Base-by-base conservation (phyloP, 2,888 invertebrate species). In the Drosophila dives region DNA sequence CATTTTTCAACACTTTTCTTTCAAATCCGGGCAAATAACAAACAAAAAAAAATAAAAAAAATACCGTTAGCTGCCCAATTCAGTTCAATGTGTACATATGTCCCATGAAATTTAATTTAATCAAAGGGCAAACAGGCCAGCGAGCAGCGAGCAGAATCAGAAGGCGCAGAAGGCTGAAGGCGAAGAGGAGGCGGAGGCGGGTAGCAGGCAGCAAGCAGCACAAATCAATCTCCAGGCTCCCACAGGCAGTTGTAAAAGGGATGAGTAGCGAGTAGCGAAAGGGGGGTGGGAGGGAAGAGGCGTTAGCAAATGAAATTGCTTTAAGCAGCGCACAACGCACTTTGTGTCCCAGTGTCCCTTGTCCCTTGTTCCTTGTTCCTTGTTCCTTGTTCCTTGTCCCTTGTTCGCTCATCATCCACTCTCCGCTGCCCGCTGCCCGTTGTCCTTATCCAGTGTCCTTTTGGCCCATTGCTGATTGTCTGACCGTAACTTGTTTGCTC, bases 91-190 rank as follows among this genome's bases (percentile, higher is more conserved):
- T 87, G 87, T 86, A 80, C 86, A 86, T 86, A 89, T 89, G 86
- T 86, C 83, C 86, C 83, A 77, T 90, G 85, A 90, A 91, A 90
- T 91, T 90, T 90, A 91, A 91, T 91, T 91, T 91, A 92, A 91
- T 91, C 90, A 91, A 90, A 90, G 81, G 91, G 76, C 91, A 83
- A 88, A 84, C 87, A 85, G 85, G 84, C 62, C 86, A 77, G 34
- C 48, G 45, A 29, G 49, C 48, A 58, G 61, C 38, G 48, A 67
- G n/a, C 56, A 56, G 56, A 60, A 69, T 48, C 55, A 10, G 26
- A 15, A 42, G 45, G 26, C 64, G 38, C 15, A 63, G 45, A 45
- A 23, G n/a, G 15, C 4, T 15, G 15, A 23, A 3, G 11, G 20
- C 12, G 36, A 3, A 49, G 11, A 36, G 45, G 62, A 15, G 56